Evolutionary conservation across 2,113 vertebrate species (phyloP), one percentile per base, ranked within the genome.

Genomic region (Microcebus tavaratra): DNA sequence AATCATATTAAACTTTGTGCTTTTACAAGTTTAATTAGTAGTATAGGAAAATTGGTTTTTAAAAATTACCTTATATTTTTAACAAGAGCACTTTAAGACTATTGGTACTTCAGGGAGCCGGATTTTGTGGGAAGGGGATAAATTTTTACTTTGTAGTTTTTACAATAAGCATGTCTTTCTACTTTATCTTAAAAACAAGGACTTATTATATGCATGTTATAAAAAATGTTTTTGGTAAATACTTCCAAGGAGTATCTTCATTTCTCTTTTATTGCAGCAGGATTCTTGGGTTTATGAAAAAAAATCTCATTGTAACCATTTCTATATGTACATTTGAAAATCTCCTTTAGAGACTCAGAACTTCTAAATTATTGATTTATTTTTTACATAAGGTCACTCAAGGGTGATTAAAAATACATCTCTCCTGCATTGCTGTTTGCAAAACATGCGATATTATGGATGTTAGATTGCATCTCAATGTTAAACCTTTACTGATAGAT

Each of bases 281-380:
- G 95, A 99, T 99, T 97, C 98, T 99, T 97, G 99, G 99, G 85
- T 99, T 99, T 98, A 99, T 99, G 99, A 99, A 99, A 99, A 99
- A 45, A 45, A 45, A 48, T 17, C 73, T 76, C 15, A 14, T 42
- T 25, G 27, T 48, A 75, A 75, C 73, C 42, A 31, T 31, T 76
- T 31, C 45, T 76, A 5, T 31, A 18, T 31, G 14, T 73, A 48
- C 42, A 76, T 31, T 76, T 48, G 42, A 48, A 76, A 48, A 48
- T 48, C 73, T 76, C 27, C 27, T 76, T 76, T 48, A 42, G 73
- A 76, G 27, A 31, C 42, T 48, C 48, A 76, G 27, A 76, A 76
- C 27, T 27, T 48, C 42, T 76, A 48, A 76, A 29, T 73, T 73
- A 73, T 55, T 55, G 53, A 55, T 55, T 53, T 55, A 55, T 48